Conservation (phyloP, 2,797 vertebrate genomes). For the Jordanella pulchra region DNA sequence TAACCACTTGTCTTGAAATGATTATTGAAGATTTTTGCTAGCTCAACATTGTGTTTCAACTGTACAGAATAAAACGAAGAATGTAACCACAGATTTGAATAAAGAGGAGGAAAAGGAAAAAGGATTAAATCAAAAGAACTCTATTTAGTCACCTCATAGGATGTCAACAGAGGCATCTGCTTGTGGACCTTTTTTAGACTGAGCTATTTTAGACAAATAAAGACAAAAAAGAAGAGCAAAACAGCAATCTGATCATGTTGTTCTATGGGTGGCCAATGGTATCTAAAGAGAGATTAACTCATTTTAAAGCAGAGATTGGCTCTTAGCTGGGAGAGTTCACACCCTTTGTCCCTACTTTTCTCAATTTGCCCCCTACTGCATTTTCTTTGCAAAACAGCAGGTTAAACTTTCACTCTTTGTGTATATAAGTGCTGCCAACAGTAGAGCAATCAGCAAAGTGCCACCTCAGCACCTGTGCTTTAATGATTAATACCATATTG, state of each 20-base stretch:
- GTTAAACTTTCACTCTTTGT: conserved; percentile 76
- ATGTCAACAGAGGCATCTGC: background rate
- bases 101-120: background rate
- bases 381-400: conserved; percentile 69
- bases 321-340: conserved; percentile 15
- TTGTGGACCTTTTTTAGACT: background rate
- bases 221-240: background rate
- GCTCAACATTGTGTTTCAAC: background rate
- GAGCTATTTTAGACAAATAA: background rate
- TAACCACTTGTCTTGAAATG: background rate
- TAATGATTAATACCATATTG: conserved; percentile 89
- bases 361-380: conserved; percentile 36
- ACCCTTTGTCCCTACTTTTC: conserved; percentile 27
- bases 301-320: background rate
- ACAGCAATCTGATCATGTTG: background rate
- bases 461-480: conserved; percentile 85
- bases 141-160: background rate
- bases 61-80: background rate
- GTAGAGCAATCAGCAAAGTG: conserved; percentile 78
- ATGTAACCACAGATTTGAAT: background rate
- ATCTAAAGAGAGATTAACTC: background rate
- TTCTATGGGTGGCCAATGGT: background rate
- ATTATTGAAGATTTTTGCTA: background rate
- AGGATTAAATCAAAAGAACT: too few species aligned
- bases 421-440: conserved; percentile 65